Percentiles rank a stretch among this genome's conserved stretches.
These are phyloP conservation scores for Helicolenus hilgendorfi DNA, from an alignment of 2,797 vertebrate genomes.

Conservation along the genomic window DNA sequence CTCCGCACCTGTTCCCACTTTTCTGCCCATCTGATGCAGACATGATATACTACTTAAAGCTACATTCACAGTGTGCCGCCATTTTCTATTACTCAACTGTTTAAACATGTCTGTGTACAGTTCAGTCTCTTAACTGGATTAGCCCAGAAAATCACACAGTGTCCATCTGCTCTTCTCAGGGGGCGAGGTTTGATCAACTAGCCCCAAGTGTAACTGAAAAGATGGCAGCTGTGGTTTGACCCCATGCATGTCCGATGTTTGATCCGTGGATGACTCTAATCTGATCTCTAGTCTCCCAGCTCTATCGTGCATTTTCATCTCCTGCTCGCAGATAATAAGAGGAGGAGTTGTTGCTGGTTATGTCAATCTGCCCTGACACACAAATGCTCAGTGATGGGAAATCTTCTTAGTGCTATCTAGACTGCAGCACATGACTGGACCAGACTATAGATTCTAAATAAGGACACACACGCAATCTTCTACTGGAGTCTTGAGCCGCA, in stretches of 20 bases:
- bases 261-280: slow-evolving; percentile 25
- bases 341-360: slow-evolving; percentile 19
- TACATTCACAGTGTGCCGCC: background rate
- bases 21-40: background rate
- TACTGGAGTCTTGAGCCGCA: background rate
- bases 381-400: slow-evolving; percentile 41
- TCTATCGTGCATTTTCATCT: slow-evolving; percentile 30
- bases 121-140: slow-evolving; percentile 56
- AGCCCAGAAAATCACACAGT: slow-evolving; percentile 34
- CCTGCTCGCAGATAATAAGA: slow-evolving; percentile 25
- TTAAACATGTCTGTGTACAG: slow-evolving; percentile 8
- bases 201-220: background rate
- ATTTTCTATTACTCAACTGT: slow-evolving; percentile 28
- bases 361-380: slow-evolving; percentile 39
- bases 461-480: slow-evolving; percentile 26
- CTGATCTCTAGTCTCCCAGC: slow-evolving; percentile 11
- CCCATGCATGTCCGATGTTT: background rate
- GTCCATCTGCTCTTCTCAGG: slow-evolving; percentile 42
- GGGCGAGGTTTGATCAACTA: background rate
- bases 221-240: background rate
- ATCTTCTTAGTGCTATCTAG: slow-evolving; percentile 61
- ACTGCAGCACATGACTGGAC: slow-evolving; percentile 60
- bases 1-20: background rate
- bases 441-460: slow-evolving; percentile 63
- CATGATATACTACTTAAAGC: background rate